These are phyloP conservation scores for Ceratina japonica DNA, from an alignment of 1,140 invertebrate genomes.

Conservation along the genomic window DNA sequence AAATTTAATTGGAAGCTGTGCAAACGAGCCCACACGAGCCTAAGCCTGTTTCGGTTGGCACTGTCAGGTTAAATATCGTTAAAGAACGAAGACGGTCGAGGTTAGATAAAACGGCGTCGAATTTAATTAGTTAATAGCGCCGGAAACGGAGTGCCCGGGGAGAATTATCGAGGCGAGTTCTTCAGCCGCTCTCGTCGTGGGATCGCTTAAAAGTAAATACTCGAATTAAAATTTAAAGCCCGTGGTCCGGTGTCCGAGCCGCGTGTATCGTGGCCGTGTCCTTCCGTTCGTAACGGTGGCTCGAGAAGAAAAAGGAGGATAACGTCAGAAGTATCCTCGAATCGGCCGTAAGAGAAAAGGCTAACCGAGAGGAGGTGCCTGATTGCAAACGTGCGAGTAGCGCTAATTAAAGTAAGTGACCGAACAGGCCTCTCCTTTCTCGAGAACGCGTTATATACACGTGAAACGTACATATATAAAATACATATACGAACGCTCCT, in stretches of 20 bases:
- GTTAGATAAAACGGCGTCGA: not conserved
- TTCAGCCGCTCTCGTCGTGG: not conserved
- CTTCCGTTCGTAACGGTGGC: not conserved
- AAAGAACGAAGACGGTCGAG: not conserved
- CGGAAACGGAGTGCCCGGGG: not conserved
- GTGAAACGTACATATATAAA: conserved; percentile 5
- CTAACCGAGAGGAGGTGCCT: conserved; percentile 26
- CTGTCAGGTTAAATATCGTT: conserved; percentile 27
- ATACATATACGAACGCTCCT: not conserved
- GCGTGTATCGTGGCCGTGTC: conserved; percentile 1
- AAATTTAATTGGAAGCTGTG: not conserved
- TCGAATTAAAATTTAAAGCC: conserved; percentile 11
- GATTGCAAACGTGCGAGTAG: conserved; percentile 44
- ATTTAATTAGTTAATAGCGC: conserved; percentile 40
- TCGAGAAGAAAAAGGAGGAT: not conserved
- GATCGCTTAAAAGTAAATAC: conserved; percentile 33
- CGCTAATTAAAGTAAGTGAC: conserved; percentile 47
- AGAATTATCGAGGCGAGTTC: not conserved
- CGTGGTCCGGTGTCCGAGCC: conserved; percentile 10
- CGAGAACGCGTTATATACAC: conserved; percentile 19
- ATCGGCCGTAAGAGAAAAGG: conserved; percentile 25
- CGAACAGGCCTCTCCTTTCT: conserved; percentile 31
- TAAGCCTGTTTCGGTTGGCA: not conserved
- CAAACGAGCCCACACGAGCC: not conserved
- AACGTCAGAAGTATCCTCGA: conserved; percentile 36